These are phyloP conservation scores for Mya arenaria DNA, from an alignment of 1,140 invertebrate genomes.

Conservation along the genomic window DNA sequence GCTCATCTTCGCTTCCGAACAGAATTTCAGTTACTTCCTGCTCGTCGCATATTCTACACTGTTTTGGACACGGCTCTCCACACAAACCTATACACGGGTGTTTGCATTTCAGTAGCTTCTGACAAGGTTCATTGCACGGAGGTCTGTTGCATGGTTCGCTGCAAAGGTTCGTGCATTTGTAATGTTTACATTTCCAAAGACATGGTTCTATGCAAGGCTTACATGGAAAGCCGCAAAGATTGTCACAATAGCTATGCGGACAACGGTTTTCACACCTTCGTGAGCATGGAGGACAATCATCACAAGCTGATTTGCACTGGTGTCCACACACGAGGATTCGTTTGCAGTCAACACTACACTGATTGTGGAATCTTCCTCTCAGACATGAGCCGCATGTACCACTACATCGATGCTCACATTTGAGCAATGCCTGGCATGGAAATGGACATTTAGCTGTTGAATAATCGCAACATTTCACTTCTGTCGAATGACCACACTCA, in stretches of 20 bases:
- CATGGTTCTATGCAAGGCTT: constrained; percentile 76
- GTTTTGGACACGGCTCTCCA: constrained; percentile 85
- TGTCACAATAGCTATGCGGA: constrained; percentile 82
- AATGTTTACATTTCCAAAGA: constrained; percentile 82
- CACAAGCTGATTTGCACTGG: constrained; percentile 68
- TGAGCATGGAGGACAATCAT: constrained; percentile 85
- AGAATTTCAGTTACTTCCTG: constrained; percentile 83
- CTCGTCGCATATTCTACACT: constrained; percentile 55
- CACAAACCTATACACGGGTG: constrained; percentile 85
- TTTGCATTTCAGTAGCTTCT: constrained; percentile 81
- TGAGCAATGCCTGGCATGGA: constrained; percentile 60
- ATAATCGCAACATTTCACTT: constrained; percentile 63
- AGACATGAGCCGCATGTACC: constrained; percentile 81
- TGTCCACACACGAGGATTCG: constrained; percentile 79
- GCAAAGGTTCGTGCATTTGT: constrained; percentile 84
- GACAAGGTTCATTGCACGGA: constrained; percentile 81
- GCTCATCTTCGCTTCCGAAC: constrained; percentile 79
- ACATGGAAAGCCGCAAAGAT: constrained; percentile 75
- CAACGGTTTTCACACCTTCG: constrained; percentile 84
- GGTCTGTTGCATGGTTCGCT: constrained; percentile 83
- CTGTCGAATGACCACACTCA: constrained; percentile 76
- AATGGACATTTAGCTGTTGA: constrained; percentile 59
- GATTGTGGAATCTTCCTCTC: constrained; percentile 85
- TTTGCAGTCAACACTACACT: constrained; percentile 73
- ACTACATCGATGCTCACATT: constrained; percentile 68